A percentile compares a stretch with the other conserved stretches of the same genome.
Evolutionary conservation across 1,140 invertebrate genomes (phyloP).

Genomic region (Micrasema minimum): DNA sequence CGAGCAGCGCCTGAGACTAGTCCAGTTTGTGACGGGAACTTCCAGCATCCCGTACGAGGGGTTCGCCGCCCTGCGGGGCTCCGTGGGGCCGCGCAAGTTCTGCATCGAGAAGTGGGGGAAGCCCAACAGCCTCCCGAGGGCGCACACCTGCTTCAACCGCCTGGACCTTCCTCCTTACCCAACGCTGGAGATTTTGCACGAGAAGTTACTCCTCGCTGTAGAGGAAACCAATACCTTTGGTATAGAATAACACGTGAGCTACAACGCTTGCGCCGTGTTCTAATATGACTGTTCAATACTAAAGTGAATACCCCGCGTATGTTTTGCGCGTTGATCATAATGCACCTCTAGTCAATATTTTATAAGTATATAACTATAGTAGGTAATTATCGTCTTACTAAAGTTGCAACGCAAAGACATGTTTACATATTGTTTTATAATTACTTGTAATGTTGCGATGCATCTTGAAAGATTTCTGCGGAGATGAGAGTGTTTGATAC

Average conservation of each 20-base stretch:
- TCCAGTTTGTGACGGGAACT: constrained; percentile 98
- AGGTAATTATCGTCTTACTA: constrained; percentile 37
- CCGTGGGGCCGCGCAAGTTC: constrained; percentile 94
- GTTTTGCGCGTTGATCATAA: constrained; percentile 38
- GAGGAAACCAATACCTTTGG: constrained; percentile 98
- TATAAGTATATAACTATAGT: constrained; percentile 44
- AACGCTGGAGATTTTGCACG: constrained; percentile 90
- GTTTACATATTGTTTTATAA: constrained; percentile 34
- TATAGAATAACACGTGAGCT: constrained; percentile 79
- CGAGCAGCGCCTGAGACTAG: constrained; percentile 88
- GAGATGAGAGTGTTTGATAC: constrained; percentile 18
- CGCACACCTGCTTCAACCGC: constrained; percentile 98
- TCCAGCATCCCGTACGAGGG: constrained; percentile 98
- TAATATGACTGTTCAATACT: constrained; percentile 36
- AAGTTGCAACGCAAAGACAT: constrained; percentile 23
- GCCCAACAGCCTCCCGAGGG: constrained; percentile 91
- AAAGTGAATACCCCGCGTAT: constrained; percentile 28
- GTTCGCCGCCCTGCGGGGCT: constrained; percentile 92
- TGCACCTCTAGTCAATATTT: constrained; percentile 53
- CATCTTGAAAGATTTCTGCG: constrained; percentile 7
- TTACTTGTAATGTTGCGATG: constrained; percentile 30
- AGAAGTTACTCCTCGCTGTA: constrained; percentile 93
- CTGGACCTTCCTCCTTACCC: constrained; percentile 96
- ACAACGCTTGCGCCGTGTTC: constrained; percentile 39
- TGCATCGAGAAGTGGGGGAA: constrained; percentile 99